A percentile compares a stretch with the other conserved stretches of the same genome.
Conservation (phyloP, 2,888 invertebrate species). For the Megaustenia siamemsis region DNA sequence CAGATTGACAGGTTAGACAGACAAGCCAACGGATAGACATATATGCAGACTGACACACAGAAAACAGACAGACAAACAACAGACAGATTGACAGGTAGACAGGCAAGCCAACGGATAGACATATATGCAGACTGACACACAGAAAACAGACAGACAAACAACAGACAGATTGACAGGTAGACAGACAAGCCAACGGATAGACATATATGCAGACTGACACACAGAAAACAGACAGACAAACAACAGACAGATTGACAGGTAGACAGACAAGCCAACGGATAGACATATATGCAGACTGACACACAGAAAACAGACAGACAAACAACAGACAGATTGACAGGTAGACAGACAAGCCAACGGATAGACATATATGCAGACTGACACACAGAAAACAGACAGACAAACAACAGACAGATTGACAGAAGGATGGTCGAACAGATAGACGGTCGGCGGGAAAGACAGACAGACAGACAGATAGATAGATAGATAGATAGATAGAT, state of each 20-base stretch:
- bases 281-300: slow-evolving; percentile 8
- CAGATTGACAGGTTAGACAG: not conserved
- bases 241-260: slow-evolving; percentile 20
- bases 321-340: slow-evolving; percentile 31
- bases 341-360: slow-evolving; percentile 5
- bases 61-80: not conserved
- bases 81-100: slow-evolving; percentile 4
- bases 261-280: slow-evolving; percentile 38
- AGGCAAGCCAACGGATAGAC: not conserved
- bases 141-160: not conserved
- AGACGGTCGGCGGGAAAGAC: slow-evolving; percentile 15
- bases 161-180: slow-evolving; percentile 15
- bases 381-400: slow-evolving; percentile 38
- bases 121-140: not conserved
- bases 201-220: not conserved
- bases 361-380: slow-evolving; percentile 47
- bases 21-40: not conserved
- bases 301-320: slow-evolving; percentile 9
- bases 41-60: not conserved
- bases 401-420: slow-evolving; percentile 6
- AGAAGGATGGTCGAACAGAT: slow-evolving; percentile 39
- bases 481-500: slow-evolving; percentile 28
- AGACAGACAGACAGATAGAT: slow-evolving; percentile 7
- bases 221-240: slow-evolving; percentile 4
- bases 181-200: not conserved